Conservation (phyloP, 2,797 vertebrate species). For the Danionella dracula region DNA sequence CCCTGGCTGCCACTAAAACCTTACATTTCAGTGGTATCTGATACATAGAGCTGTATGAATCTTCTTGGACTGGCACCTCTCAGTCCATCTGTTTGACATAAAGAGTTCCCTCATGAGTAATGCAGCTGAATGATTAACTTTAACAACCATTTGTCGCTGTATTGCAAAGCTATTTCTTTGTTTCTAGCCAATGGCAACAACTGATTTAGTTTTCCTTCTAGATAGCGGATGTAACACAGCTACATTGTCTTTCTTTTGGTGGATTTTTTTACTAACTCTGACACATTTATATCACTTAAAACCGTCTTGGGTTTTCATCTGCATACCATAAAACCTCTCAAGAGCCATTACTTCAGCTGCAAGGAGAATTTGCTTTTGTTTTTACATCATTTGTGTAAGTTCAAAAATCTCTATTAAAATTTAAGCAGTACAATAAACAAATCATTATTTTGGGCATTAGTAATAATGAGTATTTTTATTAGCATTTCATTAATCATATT, state of each 20-base stretch:
- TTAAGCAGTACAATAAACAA: too few relatives aligned
- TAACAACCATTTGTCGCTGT: not conserved
- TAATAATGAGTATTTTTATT: too few relatives aligned
- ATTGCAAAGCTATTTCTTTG: not conserved
- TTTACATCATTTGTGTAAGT: too few relatives aligned
- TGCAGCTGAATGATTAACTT: conserved; percentile 17
- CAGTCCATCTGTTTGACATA: not conserved
- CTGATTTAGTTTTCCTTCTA: not conserved
- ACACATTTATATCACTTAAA: conserved; percentile 16
- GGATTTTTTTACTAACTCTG: conserved; percentile 3
- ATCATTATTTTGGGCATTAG: too few relatives aligned
- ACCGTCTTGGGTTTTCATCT: conserved; percentile 16
- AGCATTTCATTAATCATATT: too few relatives aligned
- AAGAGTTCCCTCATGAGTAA: not conserved
- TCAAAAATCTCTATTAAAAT: too few relatives aligned
- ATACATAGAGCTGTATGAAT: not conserved
- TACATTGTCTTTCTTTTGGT: not conserved
- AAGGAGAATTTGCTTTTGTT: too few relatives aligned
- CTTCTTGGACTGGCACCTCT: conserved; percentile 9
- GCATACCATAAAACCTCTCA: conserved; percentile 9
- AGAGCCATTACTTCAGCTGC: conserved; percentile 9
- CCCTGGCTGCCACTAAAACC: too few relatives aligned
- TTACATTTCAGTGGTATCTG: not conserved
- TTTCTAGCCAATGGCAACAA: not conserved
- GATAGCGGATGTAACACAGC: conserved; percentile 7